Conservation (phyloP, 1,140 invertebrate genomes). For the Lasioglossum baleicum region DNA sequence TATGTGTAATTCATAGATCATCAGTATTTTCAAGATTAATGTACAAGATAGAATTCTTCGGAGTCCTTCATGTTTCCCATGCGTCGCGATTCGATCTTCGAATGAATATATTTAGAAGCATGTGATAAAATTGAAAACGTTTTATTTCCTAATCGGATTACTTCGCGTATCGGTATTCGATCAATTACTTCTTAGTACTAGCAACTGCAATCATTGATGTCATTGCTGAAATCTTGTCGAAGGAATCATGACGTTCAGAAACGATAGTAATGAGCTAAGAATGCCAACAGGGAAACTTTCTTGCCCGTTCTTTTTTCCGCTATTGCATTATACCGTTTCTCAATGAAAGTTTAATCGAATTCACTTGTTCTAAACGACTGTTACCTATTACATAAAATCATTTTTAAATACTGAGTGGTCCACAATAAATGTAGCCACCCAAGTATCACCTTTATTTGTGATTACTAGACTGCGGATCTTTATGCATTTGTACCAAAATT, state of each 20-base stretch:
- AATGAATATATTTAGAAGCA: not conserved
- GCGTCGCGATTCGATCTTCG: no score
- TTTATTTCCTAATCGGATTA: not conserved
- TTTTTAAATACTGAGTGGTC: no score
- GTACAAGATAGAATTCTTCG: no score
- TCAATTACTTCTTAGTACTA: not conserved
- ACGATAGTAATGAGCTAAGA: not conserved
- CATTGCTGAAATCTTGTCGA: slow-evolving; percentile 15
- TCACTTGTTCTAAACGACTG: no score
- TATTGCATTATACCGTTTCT: not conserved
- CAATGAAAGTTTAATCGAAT: not conserved
- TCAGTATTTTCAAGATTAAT: no score
- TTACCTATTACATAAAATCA: no score
- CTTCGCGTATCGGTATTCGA: not conserved
- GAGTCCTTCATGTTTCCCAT: no score
- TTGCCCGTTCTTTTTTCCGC: slow-evolving; percentile 1
- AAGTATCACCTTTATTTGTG: no score
- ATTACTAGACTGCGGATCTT: no score
- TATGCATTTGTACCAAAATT: no score
- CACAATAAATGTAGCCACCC: no score
- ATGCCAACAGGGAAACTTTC: slow-evolving; percentile 17
- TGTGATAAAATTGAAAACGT: not conserved
- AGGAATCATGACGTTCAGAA: not conserved
- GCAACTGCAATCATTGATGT: slow-evolving; percentile 23
- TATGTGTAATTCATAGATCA: no score